Conservation (phyloP, 2,797 vertebrate species). For the Meriones psammophilus region DNA sequence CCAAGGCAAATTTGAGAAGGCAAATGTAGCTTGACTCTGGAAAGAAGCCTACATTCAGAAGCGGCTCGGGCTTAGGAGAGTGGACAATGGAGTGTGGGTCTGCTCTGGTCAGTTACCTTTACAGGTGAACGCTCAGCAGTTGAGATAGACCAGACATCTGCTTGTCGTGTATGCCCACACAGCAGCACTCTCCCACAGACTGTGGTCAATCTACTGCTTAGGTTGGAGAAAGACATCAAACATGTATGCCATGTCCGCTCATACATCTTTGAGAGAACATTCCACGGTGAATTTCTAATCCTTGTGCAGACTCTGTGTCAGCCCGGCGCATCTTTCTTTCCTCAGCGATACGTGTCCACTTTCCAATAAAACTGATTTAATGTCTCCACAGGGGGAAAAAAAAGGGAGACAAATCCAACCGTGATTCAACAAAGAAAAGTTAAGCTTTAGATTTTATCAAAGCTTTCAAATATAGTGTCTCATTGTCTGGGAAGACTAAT, state of each 20-base stretch:
- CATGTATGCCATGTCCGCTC: background rate
- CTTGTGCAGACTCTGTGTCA: background rate
- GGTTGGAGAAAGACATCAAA: slow-evolving; percentile 49
- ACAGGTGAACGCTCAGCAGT: slow-evolving; percentile 45
- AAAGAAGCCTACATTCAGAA: slow-evolving; percentile 63
- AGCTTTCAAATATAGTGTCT: slow-evolving; percentile 48
- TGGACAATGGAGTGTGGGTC: slow-evolving; percentile 10
- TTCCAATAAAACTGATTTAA: slow-evolving; percentile 68
- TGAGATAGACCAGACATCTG: slow-evolving; percentile 9
- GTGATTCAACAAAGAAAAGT: slow-evolving; percentile 70
- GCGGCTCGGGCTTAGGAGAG: slow-evolving; percentile 24
- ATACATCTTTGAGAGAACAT: slow-evolving; percentile 50
- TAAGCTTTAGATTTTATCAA: slow-evolving; percentile 68
- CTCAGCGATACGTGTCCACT: slow-evolving; percentile 48
- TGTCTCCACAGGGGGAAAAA: background rate
- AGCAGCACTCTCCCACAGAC: background rate
- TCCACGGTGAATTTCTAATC: slow-evolving; percentile 31
- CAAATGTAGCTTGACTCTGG: slow-evolving; percentile 22
- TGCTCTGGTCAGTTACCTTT: slow-evolving; percentile 31
- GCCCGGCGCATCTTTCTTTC: slow-evolving; percentile 45
- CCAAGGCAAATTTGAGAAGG: slow-evolving; percentile 60
- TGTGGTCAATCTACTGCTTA: slow-evolving; percentile 29
- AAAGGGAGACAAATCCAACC: background rate
- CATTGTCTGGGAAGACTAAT: slow-evolving; percentile 52
- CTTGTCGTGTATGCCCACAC: background rate